Evolutionary conservation across 2,797 vertebrate genomes (phyloP), one percentile per base, ranked within the genome.

Genomic region (Aviceda leuphotes): DNA sequence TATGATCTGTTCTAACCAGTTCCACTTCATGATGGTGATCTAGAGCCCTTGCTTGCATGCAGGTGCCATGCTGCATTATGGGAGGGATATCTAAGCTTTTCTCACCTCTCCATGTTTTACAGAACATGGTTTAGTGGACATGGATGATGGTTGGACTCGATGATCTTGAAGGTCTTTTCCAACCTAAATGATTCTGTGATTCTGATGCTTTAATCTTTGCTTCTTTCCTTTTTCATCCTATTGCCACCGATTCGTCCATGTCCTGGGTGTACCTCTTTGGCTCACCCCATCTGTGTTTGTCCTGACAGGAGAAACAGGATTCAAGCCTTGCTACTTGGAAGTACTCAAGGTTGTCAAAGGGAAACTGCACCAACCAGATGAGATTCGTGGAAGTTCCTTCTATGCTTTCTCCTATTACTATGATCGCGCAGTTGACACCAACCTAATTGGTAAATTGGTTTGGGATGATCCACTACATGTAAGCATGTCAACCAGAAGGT

Each of bases 341-440:
- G 99, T 99, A 81, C 98, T 98, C 95, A 99, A 96, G 88, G 99
- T 99, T 72, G 98, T 99, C 83, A 99, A 98, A 96, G 99, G 99
- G 31, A 98, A 98, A 84, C 98, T 99, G 80, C 99, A 99, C 96
- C 99, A 99, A 94, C 99, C 99, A 18, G 99, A 98, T 30, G 99
- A 99, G 90, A 98, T 99, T 87, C 99, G 98, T 92, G 98, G 98
- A 96, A 99, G 98, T 96, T 99, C 98, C 73, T 99, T 99, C 97
- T 99, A 99, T 18, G 99, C 99, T 49, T 99, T 99, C 97, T 99
- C 99, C 83, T 99, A 99, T 97, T 99, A 99, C 96, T 99, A 98
- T 6, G 99, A 99, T 96, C 98, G 99, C 92, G 99, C 99, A 28
- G 99, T 98, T 84, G 99, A 99, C 49, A 98, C 99, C 24, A 98